A percentile compares a stretch with the other conserved stretches of the same genome.
phyloP scores from a whole-genome alignment of 2,888 invertebrate genomes.

The Acrobeloides nanus region DNA sequence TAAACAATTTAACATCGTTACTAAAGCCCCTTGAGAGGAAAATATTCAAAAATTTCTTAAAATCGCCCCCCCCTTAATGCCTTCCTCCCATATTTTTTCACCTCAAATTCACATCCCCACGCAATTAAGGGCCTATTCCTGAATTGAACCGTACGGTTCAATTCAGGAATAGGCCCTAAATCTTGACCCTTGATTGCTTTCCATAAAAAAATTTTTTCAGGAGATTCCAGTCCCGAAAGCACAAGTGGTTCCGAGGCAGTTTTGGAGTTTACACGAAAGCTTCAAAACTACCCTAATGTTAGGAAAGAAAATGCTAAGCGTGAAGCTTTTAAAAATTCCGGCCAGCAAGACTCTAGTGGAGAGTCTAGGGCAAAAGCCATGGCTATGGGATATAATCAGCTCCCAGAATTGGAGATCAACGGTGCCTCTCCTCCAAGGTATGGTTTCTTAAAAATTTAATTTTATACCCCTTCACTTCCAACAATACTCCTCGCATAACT shows the following conservation, averaged over 20 bases:
- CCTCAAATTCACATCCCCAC: too few relatives aligned
- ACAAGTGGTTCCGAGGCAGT: constrained; percentile 51
- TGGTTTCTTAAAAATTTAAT: neutral
- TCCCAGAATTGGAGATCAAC: constrained; percentile 50
- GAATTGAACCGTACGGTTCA: too few relatives aligned
- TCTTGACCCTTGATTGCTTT: too few relatives aligned
- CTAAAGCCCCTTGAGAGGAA: too few relatives aligned
- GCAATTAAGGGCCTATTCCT: too few relatives aligned
- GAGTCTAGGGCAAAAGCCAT: constrained; percentile 12
- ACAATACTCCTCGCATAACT: too few relatives aligned
- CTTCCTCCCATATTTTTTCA: too few relatives aligned
- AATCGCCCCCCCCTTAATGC: too few relatives aligned
- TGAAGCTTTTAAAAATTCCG: constrained; percentile 30
- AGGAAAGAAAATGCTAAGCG: constrained; percentile 38
- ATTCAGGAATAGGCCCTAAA: too few relatives aligned
- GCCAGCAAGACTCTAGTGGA: constrained; percentile 30
- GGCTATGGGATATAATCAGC: constrained; percentile 30
- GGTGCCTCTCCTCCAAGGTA: constrained; percentile 49
- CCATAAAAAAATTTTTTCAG: constrained; percentile 32
- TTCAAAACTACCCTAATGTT: constrained; percentile 51
- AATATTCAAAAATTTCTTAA: too few relatives aligned
- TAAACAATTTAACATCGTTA: too few relatives aligned
- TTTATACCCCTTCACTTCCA: neutral
- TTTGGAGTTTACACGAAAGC: constrained; percentile 48
- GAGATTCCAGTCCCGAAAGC: constrained; percentile 47